Evolutionary conservation across 92 coral and sea anemone species (phyloP).

Genomic region (Porites cylindrica): DNA sequence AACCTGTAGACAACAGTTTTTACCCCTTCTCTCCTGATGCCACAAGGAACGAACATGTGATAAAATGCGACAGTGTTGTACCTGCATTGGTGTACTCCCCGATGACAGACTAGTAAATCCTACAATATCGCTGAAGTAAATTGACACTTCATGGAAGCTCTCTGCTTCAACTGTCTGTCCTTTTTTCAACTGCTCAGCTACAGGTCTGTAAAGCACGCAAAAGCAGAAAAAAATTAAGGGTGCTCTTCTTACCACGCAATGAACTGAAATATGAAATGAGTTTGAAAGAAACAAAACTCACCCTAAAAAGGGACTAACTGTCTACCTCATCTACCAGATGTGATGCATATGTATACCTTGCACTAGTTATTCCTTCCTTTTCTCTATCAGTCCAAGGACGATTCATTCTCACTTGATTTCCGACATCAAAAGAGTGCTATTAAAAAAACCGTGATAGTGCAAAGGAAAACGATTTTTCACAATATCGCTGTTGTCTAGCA

Average conservation of each 20-base stretch:
- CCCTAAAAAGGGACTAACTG: not conserved
- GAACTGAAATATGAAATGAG: not conserved
- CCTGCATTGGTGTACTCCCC: constrained; percentile 99
- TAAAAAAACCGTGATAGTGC: too few species aligned
- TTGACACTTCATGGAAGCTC: constrained; percentile 90
- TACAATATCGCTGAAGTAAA: constrained; percentile 97
- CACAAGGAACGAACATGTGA: too few species aligned
- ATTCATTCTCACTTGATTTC: too few species aligned
- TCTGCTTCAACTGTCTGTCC: constrained; percentile 97
- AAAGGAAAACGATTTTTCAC: too few species aligned
- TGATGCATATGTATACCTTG: too few species aligned
- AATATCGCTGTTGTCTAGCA: too few species aligned
- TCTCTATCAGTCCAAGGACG: too few species aligned
- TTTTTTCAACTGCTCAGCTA: constrained; percentile 97
- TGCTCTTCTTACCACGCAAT: not conserved
- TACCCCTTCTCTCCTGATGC: too few species aligned
- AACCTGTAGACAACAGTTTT: too few species aligned
- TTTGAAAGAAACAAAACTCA: not conserved
- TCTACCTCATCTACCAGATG: not conserved
- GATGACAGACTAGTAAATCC: constrained; percentile 96
- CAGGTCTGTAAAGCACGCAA: constrained; percentile 65
- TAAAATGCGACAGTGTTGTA: not conserved
- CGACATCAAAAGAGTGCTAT: too few species aligned
- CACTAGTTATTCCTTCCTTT: too few species aligned
- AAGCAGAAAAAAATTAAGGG: not conserved